phyloP scores from a whole-genome alignment of 2,113 vertebrate genomes.

The Sialia sialis region DNA sequence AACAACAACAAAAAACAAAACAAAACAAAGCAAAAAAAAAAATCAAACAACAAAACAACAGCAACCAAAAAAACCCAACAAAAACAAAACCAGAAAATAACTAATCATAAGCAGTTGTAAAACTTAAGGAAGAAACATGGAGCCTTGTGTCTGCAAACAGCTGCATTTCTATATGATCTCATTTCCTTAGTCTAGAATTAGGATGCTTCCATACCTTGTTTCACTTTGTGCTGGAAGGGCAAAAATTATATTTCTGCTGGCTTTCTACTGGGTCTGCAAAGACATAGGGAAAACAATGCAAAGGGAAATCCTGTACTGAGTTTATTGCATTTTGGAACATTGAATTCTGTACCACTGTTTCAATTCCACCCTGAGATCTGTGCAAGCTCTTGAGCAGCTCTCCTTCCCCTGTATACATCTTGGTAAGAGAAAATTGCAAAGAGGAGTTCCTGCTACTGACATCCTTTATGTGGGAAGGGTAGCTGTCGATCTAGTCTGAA shows the following conservation, averaged over 20 bases:
- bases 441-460: not conserved
- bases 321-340: not conserved
- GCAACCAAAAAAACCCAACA: not conserved
- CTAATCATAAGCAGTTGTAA: fast-evolving
- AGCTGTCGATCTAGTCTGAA: not conserved
- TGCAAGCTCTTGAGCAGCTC: not conserved
- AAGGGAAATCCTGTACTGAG: not conserved
- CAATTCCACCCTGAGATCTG: not conserved
- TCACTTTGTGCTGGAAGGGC: not conserved
- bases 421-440: not conserved
- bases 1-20: not conserved
- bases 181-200: not conserved
- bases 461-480: not conserved
- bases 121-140: not conserved
- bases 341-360: not conserved
- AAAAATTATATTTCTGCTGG: not conserved
- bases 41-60: no score
- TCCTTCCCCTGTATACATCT: not conserved
- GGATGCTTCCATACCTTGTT: not conserved
- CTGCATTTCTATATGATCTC: not conserved
- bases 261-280: not conserved
- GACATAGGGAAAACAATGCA: not conserved
- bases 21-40: no score
- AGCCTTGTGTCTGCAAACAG: not conserved
- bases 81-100: not conserved